Evolutionary conservation across 2,888 invertebrate genomes (phyloP).

Genomic region (Pollenia amentaria): DNA sequence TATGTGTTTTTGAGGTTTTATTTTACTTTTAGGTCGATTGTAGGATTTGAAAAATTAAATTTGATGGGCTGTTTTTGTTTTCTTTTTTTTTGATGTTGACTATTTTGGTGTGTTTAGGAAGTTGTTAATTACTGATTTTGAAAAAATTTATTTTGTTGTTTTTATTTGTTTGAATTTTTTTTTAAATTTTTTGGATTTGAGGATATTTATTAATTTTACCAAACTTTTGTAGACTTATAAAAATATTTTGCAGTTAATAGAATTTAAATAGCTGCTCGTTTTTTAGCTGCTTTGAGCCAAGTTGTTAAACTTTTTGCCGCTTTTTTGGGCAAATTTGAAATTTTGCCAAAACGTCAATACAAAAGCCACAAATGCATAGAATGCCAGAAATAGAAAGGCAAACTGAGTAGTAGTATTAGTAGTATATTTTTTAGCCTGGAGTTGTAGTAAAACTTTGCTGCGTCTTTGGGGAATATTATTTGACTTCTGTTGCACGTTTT

Average conservation of each 20-base stretch:
- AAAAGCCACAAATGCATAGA: background rate
- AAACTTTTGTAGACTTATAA: constrained; percentile 4
- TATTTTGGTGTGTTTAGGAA: background rate
- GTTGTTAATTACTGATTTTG: constrained; percentile 11
- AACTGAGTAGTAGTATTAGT: background rate
- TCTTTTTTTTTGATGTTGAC: background rate
- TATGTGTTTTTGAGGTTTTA: constrained; percentile 2
- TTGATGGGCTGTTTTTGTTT: constrained; percentile 39
- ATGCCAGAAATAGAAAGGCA: background rate
- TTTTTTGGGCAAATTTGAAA: constrained; percentile 43
- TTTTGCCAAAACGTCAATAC: constrained; percentile 60
- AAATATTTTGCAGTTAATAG: constrained; percentile 52
- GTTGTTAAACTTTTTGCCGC: constrained; percentile 18
- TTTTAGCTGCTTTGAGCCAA: constrained; percentile 26
- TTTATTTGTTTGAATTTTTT: background rate
- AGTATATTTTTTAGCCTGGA: constrained; percentile 9
- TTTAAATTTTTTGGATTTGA: constrained; percentile 1
- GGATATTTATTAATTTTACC: background rate
- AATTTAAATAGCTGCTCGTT: constrained; percentile 52
- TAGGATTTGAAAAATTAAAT: constrained; percentile 41
- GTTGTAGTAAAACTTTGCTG: constrained; percentile 12
- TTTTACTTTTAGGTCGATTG: constrained; percentile 10
- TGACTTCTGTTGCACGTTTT: constrained; percentile 50
- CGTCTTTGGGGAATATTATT: constrained; percentile 34
- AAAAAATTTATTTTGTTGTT: constrained; percentile 7